Conservation (phyloP, 1,140 invertebrate species). For the Thalassaphorura encarpata region DNA sequence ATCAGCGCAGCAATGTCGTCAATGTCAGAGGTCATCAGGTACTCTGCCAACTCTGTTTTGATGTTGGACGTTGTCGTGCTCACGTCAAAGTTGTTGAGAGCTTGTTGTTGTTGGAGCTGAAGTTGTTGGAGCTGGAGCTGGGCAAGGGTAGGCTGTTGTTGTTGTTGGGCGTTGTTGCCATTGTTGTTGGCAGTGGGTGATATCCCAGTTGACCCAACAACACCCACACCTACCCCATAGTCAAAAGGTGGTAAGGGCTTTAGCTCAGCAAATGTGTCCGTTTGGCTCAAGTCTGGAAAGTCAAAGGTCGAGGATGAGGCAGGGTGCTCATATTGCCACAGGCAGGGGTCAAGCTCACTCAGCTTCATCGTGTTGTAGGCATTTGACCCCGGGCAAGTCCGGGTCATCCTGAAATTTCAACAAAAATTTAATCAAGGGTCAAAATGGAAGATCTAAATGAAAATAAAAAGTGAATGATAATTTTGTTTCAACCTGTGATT, state of each 20-base stretch:
- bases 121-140: background rate
- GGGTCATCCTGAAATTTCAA: constrained; percentile 9
- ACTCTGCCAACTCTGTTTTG: constrained; percentile 36
- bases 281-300: constrained; percentile 15
- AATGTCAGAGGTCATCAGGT: constrained; percentile 49
- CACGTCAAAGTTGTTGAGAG: constrained; percentile 34
- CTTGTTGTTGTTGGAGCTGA: constrained; percentile 14
- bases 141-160: background rate
- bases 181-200: constrained; percentile 30
- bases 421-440: too few species aligned
- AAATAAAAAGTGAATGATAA: too few species aligned
- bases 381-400: background rate
- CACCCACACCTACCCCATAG: constrained; percentile 70
- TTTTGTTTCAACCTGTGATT: too few species aligned
- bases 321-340: constrained; percentile 6
- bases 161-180: background rate
- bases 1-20: constrained; percentile 81
- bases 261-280: constrained; percentile 59
- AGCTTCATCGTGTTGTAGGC: constrained; percentile 3
- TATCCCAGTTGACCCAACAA: constrained; percentile 68
- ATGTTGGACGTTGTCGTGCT: constrained; percentile 34
- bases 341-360: constrained; percentile 11
- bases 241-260: constrained; percentile 72
- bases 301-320: constrained; percentile 3
- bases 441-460: too few species aligned